Conservation (phyloP, 2,797 vertebrate species). For the Nannoperca australis region DNA sequence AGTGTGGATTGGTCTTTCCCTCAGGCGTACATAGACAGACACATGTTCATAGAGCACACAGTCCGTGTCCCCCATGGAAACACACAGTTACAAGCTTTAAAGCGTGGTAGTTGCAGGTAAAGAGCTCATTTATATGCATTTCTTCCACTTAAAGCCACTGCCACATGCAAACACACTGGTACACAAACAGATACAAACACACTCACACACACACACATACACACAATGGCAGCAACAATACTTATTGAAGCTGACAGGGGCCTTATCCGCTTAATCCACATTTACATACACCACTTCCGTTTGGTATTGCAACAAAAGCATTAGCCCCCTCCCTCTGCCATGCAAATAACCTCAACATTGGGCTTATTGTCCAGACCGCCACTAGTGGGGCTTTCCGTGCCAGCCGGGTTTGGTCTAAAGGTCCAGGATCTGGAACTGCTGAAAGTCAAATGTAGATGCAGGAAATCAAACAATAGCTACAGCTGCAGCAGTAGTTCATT, state of each 20-base stretch:
- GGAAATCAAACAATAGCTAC: background rate
- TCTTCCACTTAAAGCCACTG: constrained; percentile 62
- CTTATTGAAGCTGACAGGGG: constrained; percentile 78
- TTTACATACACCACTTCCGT: constrained; percentile 85
- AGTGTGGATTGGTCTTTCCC: constrained; percentile 46
- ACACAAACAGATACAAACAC: constrained; percentile 26
- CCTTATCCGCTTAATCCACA: constrained; percentile 84
- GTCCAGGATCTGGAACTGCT: background rate
- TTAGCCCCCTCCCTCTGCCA: constrained; percentile 56
- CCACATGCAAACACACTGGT: constrained; percentile 14
- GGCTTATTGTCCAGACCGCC: constrained; percentile 53
- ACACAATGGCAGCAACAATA: constrained; percentile 78
- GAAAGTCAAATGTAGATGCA: constrained; percentile 30
- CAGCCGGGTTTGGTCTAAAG: constrained; percentile 23
- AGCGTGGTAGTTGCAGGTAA: constrained; percentile 68
- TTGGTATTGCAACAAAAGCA: constrained; percentile 80
- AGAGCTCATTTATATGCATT: constrained; percentile 76
- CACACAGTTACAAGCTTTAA: constrained; percentile 52
- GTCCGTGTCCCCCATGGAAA: constrained; percentile 7
- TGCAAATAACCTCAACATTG: constrained; percentile 70
- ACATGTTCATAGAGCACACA: constrained; percentile 37
- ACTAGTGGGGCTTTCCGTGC: constrained; percentile 8
- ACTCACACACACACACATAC: constrained; percentile 18
- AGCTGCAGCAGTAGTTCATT: background rate
- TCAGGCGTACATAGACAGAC: constrained; percentile 33